Conservation (phyloP, 1,140 invertebrate species). For the Heliconius hermathena region DNA sequence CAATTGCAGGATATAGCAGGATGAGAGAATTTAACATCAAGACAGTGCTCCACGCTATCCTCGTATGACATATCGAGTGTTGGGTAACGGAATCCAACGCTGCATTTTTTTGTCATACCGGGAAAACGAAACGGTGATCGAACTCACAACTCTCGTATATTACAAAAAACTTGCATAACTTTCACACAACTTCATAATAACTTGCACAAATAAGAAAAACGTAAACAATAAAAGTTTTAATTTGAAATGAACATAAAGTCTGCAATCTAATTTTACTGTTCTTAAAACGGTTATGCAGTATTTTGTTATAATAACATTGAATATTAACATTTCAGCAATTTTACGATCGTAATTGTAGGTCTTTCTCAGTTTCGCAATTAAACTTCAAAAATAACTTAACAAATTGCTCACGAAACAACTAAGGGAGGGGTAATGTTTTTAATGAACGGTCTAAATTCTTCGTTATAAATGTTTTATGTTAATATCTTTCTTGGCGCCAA, state of each 20-base stretch:
- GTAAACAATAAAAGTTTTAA: neutral
- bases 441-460: conserved; percentile 34
- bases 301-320: conserved; percentile 15
- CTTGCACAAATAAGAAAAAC: neutral
- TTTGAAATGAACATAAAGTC: neutral
- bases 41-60: too few species aligned
- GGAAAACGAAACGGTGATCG: too few species aligned
- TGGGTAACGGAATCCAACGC: too few species aligned
- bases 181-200: neutral
- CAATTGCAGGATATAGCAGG: too few species aligned
- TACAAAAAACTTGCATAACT: neutral
- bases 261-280: conserved; percentile 1
- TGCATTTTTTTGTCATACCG: too few species aligned
- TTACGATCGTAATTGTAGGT: conserved; percentile 23
- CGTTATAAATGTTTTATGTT: conserved; percentile 25
- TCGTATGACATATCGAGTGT: too few species aligned
- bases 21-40: too few species aligned
- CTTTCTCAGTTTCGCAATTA: conserved; percentile 33
- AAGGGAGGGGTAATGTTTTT: conserved; percentile 22
- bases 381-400: conserved; percentile 34
- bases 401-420: conserved; percentile 36
- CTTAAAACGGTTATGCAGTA: conserved; percentile 14
- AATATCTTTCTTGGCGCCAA: neutral
- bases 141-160: too few species aligned
- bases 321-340: conserved; percentile 22